Evolutionary conservation across 2,797 vertebrate species (phyloP).

Genomic region (Neomorphus geoffroyi): DNA sequence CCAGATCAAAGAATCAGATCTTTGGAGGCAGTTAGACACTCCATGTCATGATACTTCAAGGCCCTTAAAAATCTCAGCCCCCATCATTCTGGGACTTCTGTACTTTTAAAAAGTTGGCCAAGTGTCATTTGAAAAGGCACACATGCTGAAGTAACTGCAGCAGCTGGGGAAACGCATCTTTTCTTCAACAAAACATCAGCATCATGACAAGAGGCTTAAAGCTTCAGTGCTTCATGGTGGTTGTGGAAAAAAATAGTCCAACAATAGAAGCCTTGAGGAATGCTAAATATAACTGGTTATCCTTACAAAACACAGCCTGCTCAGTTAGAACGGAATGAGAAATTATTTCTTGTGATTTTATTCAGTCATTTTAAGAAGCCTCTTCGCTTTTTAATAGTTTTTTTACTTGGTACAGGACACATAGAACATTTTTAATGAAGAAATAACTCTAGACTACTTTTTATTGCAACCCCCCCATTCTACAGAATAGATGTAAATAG

Average conservation of each 20-base stretch:
- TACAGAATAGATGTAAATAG: no score
- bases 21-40: not conserved
- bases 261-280: constrained; percentile 47
- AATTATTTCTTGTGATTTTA: constrained; percentile 25
- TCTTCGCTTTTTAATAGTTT: not conserved
- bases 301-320: constrained; percentile 1
- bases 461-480: not conserved
- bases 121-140: constrained; percentile 39
- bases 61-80: not conserved
- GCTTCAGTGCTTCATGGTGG: constrained; percentile 40
- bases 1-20: constrained; percentile 10
- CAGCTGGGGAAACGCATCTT: constrained; percentile 24
- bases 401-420: not conserved
- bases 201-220: constrained; percentile 42
- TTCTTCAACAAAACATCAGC: not conserved
- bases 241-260: not conserved
- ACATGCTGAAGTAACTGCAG: constrained; percentile 33
- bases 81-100: not conserved
- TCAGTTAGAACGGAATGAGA: not conserved
- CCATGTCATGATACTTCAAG: not conserved
- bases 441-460: not conserved
- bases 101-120: constrained; percentile 5
- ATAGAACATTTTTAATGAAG: constrained; percentile 11
- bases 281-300: constrained; percentile 46
- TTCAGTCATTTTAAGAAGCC: not conserved